A percentile compares a stretch with the other conserved stretches of the same genome.
These are phyloP conservation scores for Apus apus DNA, from an alignment of 2,113 vertebrate species.

Conservation along the genomic window DNA sequence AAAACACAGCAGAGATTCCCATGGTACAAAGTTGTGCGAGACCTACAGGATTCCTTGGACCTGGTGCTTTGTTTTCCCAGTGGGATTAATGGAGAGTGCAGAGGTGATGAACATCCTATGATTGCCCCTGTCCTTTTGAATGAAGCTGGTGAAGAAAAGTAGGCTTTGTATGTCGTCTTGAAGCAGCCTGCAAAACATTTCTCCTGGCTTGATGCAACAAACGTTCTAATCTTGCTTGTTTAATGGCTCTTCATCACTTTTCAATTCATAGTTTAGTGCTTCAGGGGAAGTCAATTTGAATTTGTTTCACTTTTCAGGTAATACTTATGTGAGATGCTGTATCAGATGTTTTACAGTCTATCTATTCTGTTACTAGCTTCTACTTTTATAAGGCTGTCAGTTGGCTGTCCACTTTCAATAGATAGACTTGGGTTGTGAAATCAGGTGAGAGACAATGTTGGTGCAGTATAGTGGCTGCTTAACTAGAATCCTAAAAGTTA, in stretches of 20 bases:
- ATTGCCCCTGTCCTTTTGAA: background rate
- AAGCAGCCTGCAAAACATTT: background rate
- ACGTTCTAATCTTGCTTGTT: constrained; percentile 6
- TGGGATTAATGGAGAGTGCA: background rate
- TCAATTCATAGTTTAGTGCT: constrained; percentile 62
- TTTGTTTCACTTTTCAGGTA: constrained; percentile 62
- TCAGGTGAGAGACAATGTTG: constrained; percentile 43
- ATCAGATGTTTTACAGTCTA: constrained; percentile 61
- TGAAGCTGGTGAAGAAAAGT: background rate
- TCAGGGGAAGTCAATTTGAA: constrained; percentile 59
- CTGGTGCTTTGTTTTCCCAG: background rate
- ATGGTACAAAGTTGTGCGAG: background rate
- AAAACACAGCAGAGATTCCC: background rate
- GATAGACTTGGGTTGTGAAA: constrained; percentile 54
- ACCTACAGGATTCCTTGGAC: background rate
- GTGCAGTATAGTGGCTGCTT: constrained; percentile 9
- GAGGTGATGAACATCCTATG: background rate
- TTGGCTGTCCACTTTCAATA: constrained; percentile 26
- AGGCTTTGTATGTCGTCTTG: background rate
- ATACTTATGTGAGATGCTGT: constrained; percentile 54
- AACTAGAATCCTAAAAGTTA: constrained; percentile 14
- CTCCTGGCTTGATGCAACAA: constrained; percentile 4
- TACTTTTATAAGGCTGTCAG: constrained; percentile 43
- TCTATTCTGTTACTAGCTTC: constrained; percentile 45
- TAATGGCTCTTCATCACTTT: constrained; percentile 59